These are phyloP conservation scores for Embiotoca jacksoni DNA, from an alignment of 2,113 vertebrate species.

Conservation along the genomic window DNA sequence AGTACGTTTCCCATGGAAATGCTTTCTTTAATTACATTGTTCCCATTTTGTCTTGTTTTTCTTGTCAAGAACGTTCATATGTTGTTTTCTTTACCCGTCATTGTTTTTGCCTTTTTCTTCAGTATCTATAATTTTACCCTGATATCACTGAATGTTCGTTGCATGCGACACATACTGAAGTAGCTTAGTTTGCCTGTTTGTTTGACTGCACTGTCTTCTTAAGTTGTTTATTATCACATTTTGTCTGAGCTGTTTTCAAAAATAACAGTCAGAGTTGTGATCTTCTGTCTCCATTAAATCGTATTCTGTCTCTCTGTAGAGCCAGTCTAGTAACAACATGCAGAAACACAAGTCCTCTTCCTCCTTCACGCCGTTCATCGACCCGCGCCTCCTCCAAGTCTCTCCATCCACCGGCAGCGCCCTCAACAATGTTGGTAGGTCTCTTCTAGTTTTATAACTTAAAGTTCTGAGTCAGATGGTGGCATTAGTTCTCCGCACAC, in stretches of 20 bases:
- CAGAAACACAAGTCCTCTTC: constrained; percentile 99
- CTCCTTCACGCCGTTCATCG: constrained; percentile 99
- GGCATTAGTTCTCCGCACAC: too few relatives aligned
- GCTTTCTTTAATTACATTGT: not conserved
- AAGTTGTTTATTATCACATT: not conserved
- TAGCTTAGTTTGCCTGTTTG: constrained; percentile 72
- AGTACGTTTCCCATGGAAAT: constrained; percentile 57
- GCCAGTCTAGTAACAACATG: constrained; percentile 97
- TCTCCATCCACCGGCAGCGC: constrained; percentile 97
- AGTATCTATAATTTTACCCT: constrained; percentile 42
- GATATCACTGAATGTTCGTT: constrained; percentile 1
- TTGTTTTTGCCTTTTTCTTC: constrained; percentile 29
- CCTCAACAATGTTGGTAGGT: constrained; percentile 96
- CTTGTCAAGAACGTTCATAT: constrained; percentile 28
- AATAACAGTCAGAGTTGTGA: not conserved
- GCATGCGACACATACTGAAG: constrained; percentile 46
- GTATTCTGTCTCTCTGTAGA: constrained; percentile 78
- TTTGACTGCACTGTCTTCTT: constrained; percentile 17
- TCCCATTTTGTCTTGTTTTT: constrained; percentile 40
- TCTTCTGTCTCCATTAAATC: constrained; percentile 3
- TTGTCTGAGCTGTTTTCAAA: too few relatives aligned
- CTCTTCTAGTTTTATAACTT: not conserved
- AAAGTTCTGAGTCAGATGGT: too few relatives aligned
- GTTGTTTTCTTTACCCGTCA: constrained; percentile 47
- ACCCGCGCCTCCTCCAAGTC: constrained; percentile 98